Percentiles rank a stretch among this genome's conserved stretches.
Conservation (phyloP, 2,888 invertebrate genomes). For the Ceramica pisi region DNA sequence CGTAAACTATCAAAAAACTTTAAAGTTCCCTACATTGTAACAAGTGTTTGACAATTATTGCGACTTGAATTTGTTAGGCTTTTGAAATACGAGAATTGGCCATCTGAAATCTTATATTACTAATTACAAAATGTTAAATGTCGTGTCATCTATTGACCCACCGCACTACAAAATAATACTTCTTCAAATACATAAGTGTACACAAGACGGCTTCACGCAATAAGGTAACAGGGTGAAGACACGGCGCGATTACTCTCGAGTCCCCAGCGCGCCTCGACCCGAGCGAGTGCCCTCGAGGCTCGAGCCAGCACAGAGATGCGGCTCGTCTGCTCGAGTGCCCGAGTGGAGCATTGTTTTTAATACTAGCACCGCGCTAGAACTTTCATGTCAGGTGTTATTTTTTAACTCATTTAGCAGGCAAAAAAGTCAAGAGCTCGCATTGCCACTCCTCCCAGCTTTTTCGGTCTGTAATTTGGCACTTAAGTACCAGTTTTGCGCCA, state of each 20-base stretch:
- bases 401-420: constrained; percentile 1
- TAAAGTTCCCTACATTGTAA: no score
- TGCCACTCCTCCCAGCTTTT: constrained; percentile 17
- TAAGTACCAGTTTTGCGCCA: constrained; percentile 52
- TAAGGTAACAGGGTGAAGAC: constrained; percentile 66
- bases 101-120: no score
- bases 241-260: constrained; percentile 55
- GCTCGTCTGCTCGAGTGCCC: constrained; percentile 60
- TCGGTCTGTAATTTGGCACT: constrained; percentile 40
- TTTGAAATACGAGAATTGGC: no score
- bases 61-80: no score
- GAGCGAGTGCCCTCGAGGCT: constrained; percentile 62
- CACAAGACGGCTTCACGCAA: constrained; percentile 46
- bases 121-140: no score
- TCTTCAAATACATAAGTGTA: constrained; percentile 26
- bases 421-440: constrained; percentile 25
- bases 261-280: constrained; percentile 49
- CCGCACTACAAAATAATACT: neutral
- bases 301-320: constrained; percentile 53
- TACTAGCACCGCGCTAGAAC: constrained; percentile 45
- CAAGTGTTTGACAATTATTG: no score
- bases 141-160: no score
- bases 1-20: no score
- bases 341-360: constrained; percentile 66
- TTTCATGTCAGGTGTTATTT: constrained; percentile 31